phyloP scores from a whole-genome alignment of 2,888 invertebrate species.

The Oligia strigilis region DNA sequence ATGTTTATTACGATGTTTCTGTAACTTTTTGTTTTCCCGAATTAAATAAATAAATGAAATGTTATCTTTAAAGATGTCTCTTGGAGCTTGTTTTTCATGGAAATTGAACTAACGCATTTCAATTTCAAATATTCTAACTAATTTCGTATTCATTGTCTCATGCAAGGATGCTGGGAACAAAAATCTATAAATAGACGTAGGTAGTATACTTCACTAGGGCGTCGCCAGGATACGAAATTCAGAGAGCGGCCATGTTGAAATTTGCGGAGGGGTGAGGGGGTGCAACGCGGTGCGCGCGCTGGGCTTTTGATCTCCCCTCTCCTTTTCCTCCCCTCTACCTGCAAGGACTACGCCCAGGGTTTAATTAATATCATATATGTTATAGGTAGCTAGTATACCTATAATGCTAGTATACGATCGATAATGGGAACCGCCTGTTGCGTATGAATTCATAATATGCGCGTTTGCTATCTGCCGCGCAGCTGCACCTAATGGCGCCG shows the following conservation, averaged over 20 bases:
- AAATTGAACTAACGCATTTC: background rate
- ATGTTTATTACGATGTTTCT: too few relatives aligned
- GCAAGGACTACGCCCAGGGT: background rate
- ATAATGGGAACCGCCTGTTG: background rate
- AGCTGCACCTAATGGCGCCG: background rate
- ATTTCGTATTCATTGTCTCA: background rate
- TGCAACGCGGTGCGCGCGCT: background rate
- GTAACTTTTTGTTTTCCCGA: too few relatives aligned
- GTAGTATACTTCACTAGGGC: background rate
- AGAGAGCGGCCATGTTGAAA: background rate
- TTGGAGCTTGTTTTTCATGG: background rate
- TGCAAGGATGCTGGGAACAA: background rate
- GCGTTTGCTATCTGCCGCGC: background rate
- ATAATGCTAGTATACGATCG: background rate
- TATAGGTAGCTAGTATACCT: background rate
- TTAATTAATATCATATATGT: background rate
- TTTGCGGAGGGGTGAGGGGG: background rate
- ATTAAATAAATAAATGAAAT: background rate
- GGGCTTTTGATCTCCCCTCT: background rate
- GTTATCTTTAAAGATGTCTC: background rate
- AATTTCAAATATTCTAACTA: background rate
- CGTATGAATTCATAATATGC: slow-evolving; percentile 5
- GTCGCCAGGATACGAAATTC: background rate
- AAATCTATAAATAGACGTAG: slow-evolving; percentile 11
- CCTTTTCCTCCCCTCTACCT: too few relatives aligned